These are phyloP conservation scores for Bombus picipes DNA, from an alignment of 1,140 invertebrate species.

Conservation along the genomic window DNA sequence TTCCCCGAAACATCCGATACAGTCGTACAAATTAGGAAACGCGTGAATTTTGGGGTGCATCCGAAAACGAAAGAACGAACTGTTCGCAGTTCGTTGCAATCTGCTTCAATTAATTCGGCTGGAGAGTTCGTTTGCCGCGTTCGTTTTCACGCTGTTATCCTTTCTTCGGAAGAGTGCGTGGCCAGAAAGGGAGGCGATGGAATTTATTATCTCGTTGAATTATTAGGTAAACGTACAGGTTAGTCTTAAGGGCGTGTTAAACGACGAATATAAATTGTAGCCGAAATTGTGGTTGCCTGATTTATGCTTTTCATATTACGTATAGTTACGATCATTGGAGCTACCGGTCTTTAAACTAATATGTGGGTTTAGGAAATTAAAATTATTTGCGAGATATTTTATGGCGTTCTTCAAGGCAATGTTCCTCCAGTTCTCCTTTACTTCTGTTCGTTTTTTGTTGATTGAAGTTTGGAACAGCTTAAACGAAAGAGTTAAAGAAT, in stretches of 20 bases:
- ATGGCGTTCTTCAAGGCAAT: not conserved
- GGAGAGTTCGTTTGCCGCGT: not conserved
- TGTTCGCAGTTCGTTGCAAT: not conserved
- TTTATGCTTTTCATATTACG: not conserved
- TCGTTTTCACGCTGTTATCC: slow-evolving; percentile 1
- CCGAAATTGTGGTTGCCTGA: slow-evolving; percentile 4
- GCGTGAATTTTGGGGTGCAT: slow-evolving; percentile 1
- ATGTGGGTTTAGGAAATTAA: not conserved
- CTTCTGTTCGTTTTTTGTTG: not conserved
- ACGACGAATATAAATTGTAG: slow-evolving; percentile 10
- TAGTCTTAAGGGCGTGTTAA: slow-evolving; percentile 12
- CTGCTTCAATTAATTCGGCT: slow-evolving; percentile 9
- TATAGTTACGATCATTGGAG: not conserved
- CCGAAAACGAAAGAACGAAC: not conserved
- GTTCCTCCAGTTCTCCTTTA: not conserved
- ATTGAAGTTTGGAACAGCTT: not conserved
- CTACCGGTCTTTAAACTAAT: not conserved
- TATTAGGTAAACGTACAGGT: slow-evolving; percentile 10
- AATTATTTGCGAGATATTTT: not conserved
- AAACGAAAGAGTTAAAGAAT: not conserved
- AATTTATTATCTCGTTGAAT: slow-evolving; percentile 22
- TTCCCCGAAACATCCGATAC: not conserved
- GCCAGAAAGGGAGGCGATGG: not conserved
- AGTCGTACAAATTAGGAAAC: not conserved
- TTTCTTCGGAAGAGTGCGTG: not conserved